Base-by-base conservation (phyloP, 2,888 invertebrate genomes). In the Hoplodrina ambigua region DNA sequence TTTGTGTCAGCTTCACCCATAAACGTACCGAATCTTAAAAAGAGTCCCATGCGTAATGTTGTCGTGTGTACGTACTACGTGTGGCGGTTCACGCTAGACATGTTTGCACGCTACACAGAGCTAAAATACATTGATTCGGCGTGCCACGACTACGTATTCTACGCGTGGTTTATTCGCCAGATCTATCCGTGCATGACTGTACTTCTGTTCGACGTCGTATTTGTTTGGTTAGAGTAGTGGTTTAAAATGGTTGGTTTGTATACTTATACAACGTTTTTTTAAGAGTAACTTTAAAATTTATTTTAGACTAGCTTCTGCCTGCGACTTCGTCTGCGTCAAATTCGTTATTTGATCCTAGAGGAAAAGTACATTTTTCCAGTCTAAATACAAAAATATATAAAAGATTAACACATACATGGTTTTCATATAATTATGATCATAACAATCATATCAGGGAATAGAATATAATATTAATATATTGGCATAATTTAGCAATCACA, bases 71-170 rank as follows among this genome's bases (percentile, higher is more conserved):
- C 33, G 44, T 41, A 17, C 17, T 11, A 50, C 55, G 68, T 19
- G 55, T 46, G 52, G 59, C 30, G 50, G 61, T 54, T 58, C 69
- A 69, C 58, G 75, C 19, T 54, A 62, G 76, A 62, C 75, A 53
- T 75, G 57, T 74, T 74, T 69, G 49, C 57, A 58, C 62, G 62
- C 61, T 53, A 54, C 57, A 69, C 33, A 56, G 72, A 55, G 46
- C 57, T 53, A 54, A 75, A 75, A 62, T 69, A 69, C 73, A 58
- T 62, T 72, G 72, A 49, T 72, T 58, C 75, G 20, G 30, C 59
- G 44, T 50, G 53, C 13, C 50, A n/a, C 41, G 37, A 49, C 58
- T 15, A 19, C 25, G 59, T 17, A 37, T 17, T 4, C 6, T 50
- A 11, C 41, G 57, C 33, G 41, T 44, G 69, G 74, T 60, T 74